These are phyloP conservation scores for Platyrinchus mystaceus DNA, from an alignment of 2,797 vertebrate genomes.

Conservation along the genomic window DNA sequence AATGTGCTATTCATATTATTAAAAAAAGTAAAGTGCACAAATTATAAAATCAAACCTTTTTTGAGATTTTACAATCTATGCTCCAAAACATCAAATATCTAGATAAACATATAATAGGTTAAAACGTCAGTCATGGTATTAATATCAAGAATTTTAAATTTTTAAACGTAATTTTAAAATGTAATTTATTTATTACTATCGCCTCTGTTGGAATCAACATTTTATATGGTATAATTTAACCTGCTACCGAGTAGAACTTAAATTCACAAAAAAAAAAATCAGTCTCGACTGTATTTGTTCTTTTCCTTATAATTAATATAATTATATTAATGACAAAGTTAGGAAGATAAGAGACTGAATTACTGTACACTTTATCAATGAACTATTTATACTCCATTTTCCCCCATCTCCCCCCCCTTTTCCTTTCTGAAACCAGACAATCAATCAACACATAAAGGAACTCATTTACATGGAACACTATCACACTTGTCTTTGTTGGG, in stretches of 20 bases:
- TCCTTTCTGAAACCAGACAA: slow-evolving; percentile 30
- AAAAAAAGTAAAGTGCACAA: background rate
- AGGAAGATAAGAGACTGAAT: background rate
- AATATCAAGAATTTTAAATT: background rate
- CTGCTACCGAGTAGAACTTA: background rate
- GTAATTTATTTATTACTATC: background rate
- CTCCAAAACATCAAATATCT: background rate
- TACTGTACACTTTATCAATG: background rate
- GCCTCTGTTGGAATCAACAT: background rate
- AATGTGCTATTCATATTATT: background rate
- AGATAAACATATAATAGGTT: background rate
- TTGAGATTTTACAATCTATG: slow-evolving; percentile 23
- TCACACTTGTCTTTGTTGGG: slow-evolving; percentile 6
- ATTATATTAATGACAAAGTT: background rate
- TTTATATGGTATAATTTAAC: background rate
- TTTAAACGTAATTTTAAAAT: too few relatives aligned
- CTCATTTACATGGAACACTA: slow-evolving; percentile 45
- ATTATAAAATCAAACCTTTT: background rate
- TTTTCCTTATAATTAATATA: background rate
- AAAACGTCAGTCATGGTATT: background rate
- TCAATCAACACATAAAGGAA: slow-evolving; percentile 39
- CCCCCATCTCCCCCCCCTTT: background rate
- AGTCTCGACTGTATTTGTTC: background rate
- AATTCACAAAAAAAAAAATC: background rate
- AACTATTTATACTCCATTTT: slow-evolving; percentile 24